A percentile compares a stretch with the other conserved stretches of the same genome.
Conservation (phyloP, 2,888 invertebrate genomes). For the Cactoblastis cactorum region DNA sequence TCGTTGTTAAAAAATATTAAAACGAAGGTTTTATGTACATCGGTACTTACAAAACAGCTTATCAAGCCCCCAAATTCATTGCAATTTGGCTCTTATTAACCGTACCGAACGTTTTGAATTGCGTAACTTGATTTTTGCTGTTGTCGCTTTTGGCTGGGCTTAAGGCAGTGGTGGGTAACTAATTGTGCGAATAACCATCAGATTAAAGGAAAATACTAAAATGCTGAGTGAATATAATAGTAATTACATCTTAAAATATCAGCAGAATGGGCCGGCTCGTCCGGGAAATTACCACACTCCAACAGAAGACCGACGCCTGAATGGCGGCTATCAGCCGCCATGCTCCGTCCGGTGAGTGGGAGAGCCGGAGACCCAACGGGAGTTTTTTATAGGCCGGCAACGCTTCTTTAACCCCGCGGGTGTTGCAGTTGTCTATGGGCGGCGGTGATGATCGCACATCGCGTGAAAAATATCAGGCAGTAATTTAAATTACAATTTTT, state of each 20-base stretch:
- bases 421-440: too few species aligned
- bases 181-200: constrained; percentile 13
- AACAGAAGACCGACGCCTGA: too few species aligned
- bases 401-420: too few species aligned
- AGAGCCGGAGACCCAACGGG: too few species aligned
- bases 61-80: background rate
- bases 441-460: too few species aligned
- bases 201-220: background rate
- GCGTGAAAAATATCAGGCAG: too few species aligned
- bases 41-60: background rate
- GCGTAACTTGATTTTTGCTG: background rate
- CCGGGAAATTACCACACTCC: too few species aligned
- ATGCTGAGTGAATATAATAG: constrained; percentile 1
- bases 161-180: constrained; percentile 9
- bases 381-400: too few species aligned
- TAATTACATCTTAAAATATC: background rate
- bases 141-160: background rate
- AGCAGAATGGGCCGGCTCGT: too few species aligned
- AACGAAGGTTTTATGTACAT: constrained; percentile 2
- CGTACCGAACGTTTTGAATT: background rate
- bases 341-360: too few species aligned
- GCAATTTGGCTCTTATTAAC: background rate
- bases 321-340: too few species aligned
- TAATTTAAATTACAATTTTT: too few species aligned
- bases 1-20: constrained; percentile 2